Evolutionary conservation across 2,888 invertebrate genomes (phyloP), one percentile per base, ranked within the genome.

Genomic region (Eilema griseolum): DNA sequence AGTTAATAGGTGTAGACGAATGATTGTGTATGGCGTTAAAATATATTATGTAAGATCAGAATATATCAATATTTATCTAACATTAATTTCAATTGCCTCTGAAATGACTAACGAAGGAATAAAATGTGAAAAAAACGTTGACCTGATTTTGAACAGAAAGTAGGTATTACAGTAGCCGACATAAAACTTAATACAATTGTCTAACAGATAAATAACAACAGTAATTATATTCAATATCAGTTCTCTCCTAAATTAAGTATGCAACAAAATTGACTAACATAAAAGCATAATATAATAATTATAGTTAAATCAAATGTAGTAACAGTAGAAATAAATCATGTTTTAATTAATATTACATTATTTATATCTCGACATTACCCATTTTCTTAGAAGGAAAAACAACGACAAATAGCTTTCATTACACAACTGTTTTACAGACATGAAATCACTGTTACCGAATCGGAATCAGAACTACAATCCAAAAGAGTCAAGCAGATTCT

Each of bases 41-140:
- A 72, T 74, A 60, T 66, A 63, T 82, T 85, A 76, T 79, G 81
- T 77, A 86, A 88, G 61, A 79, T 75, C 72, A 78, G 80, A 78
- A 78, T 81, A 76, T 76, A 77, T 88, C 82, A 84, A 85, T 77
- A 83, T 80, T 83, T 81, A 80, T 79, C 68, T 73, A 77, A 73
- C 73, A 78, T 75, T 78, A 70, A 70, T 81, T 82, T 83, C 74
- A 73, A 76, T 82, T 74, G 76, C 74, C 72, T 66, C 71, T 77
- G 75, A 76, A 46, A 71, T 10, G 63, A 65, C 57, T 70, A 75
- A 63, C 26, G 61, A 70, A 60, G 60, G 67, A 64, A 72, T 63
- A 74, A 71, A 26, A 26, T 56, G 67, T 61, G 59, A 71, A 61
- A 62, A n/a, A 63, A 72, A 69, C 24, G 37, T 60, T 46, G 64